These are phyloP conservation scores for Linyphia triangularis DNA, from an alignment of 2,888 invertebrate genomes.

Conservation along the genomic window DNA sequence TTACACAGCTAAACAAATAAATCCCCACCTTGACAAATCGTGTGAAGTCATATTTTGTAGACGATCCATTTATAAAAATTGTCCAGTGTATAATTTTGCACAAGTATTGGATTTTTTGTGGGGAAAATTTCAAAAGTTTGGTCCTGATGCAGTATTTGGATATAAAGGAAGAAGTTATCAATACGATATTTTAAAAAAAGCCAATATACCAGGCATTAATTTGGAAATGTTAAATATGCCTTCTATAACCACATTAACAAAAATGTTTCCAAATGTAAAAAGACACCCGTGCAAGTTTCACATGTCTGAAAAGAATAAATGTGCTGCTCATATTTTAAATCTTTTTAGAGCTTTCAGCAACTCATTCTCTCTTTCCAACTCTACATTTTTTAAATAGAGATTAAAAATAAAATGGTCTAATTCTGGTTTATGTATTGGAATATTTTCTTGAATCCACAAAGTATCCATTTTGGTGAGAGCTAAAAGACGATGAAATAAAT, in stretches of 20 bases:
- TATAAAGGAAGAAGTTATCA: slow-evolving; percentile 9
- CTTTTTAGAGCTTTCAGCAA: neutral
- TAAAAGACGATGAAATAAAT: slow-evolving; percentile 9
- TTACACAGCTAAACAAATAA: neutral
- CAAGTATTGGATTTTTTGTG: neutral
- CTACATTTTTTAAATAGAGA: neutral
- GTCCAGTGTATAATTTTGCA: neutral
- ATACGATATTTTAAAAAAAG: slow-evolving; percentile 1
- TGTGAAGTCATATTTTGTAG: neutral
- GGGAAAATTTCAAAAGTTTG: neutral
- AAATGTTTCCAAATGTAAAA: neutral
- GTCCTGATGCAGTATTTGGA: neutral
- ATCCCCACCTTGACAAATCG: neutral
- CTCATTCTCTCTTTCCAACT: slow-evolving; percentile 12
- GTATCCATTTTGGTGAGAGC: neutral
- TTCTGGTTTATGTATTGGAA: neutral
- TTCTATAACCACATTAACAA: neutral
- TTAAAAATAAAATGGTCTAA: neutral
- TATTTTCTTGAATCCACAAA: slow-evolving; percentile 4
- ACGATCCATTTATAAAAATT: neutral
- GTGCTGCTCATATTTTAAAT: neutral
- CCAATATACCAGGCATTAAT: neutral
- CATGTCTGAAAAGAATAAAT: neutral
- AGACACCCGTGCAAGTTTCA: neutral
- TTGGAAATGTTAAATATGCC: neutral